phyloP scores from a whole-genome alignment of 30 jellyfish, hydroid and myxozoan genomes.

The Cassiopea andromeda region DNA sequence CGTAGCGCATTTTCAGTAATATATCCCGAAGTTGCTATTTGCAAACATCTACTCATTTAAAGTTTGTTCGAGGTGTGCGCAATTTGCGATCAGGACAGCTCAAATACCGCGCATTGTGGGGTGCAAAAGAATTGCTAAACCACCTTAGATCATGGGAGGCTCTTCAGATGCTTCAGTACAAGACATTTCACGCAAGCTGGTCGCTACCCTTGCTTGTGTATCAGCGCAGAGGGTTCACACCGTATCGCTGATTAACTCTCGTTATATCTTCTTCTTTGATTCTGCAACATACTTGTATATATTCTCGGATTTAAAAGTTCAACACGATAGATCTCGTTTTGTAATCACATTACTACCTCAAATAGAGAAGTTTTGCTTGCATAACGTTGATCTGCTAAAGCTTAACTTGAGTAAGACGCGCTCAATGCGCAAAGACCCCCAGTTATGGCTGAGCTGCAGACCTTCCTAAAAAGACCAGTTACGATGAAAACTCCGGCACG shows the following conservation, averaged over 20 bases:
- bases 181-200: conserved; percentile 2
- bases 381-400: background rate
- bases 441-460: background rate
- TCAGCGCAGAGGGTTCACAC: conserved; percentile 6
- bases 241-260: background rate
- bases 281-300: conserved; percentile 6
- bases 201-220: background rate
- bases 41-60: background rate
- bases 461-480: conserved; percentile 2
- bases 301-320: background rate
- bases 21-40: background rate
- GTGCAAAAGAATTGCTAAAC: background rate
- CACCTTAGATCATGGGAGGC: background rate
- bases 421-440: background rate
- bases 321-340: background rate
- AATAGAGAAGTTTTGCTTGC: background rate
- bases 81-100: background rate
- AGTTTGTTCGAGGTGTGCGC: conserved; percentile 20
- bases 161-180: background rate
- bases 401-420: background rate
- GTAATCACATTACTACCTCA: background rate
- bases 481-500: conserved; percentile 4
- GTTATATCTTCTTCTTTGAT: background rate
- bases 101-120: conserved; percentile 13
- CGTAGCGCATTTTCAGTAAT: conserved; percentile 40